Evolutionary conservation across 1,140 invertebrate genomes (phyloP).

Genomic region (Heliconius himera): DNA sequence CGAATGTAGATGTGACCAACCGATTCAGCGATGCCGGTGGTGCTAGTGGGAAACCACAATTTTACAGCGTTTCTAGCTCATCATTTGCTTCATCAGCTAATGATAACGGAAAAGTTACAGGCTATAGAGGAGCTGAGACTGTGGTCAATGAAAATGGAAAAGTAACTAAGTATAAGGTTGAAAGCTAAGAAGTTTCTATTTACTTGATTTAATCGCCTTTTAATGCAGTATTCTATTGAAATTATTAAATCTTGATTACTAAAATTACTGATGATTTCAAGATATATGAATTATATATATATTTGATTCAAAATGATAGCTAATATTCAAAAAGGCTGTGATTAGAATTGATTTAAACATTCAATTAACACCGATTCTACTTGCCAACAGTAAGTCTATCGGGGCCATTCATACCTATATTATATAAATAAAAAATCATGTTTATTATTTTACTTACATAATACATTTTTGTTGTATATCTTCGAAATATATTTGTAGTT

Average conservation of each 20-base stretch:
- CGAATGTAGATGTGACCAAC: conserved; percentile 81
- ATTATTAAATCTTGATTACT: not conserved
- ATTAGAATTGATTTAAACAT: conserved; percentile 23
- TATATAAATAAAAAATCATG: not conserved
- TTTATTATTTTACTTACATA: not conserved
- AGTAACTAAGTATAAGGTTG: conserved; percentile 83
- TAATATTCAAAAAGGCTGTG: conserved; percentile 31
- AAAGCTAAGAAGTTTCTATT: conserved; percentile 55
- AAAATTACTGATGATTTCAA: not conserved
- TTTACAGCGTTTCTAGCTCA: conserved; percentile 84
- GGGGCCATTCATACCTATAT: not conserved
- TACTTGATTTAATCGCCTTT: not conserved
- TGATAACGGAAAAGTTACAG: conserved; percentile 82
- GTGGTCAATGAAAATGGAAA: conserved; percentile 88
- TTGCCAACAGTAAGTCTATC: not conserved
- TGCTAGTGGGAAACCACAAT: conserved; percentile 60
- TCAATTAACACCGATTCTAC: not conserved
- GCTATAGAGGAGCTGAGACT: conserved; percentile 83
- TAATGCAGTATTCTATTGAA: conserved; percentile 17
- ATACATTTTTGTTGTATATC: not conserved
- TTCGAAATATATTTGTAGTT: conserved; percentile 4
- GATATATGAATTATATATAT: not conserved
- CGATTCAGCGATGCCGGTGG: conserved; percentile 68
- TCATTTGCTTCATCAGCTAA: conserved; percentile 83
- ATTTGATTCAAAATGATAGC: conserved; percentile 17